These are phyloP conservation scores for Cremastobaeus sp. DNA, from an alignment of 2,888 invertebrate species.

Conservation along the genomic window DNA sequence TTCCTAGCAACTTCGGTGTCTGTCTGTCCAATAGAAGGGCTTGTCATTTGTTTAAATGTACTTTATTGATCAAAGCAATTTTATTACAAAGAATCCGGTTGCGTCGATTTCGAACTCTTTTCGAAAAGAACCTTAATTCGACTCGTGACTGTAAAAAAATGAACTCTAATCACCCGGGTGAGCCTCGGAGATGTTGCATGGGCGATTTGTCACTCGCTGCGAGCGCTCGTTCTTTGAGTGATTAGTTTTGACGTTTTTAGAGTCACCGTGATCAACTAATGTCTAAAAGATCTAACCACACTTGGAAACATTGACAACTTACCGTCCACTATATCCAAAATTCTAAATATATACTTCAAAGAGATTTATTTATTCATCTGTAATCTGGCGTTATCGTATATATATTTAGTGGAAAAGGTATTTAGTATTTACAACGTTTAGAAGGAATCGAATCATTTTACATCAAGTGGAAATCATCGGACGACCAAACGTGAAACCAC, in stretches of 20 bases:
- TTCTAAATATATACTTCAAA: conserved; percentile 35
- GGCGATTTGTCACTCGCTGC: not conserved
- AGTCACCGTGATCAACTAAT: conserved; percentile 43
- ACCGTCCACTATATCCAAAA: conserved; percentile 50
- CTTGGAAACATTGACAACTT: conserved; percentile 58
- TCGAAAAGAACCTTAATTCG: too few relatives aligned
- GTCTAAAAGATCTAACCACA: conserved; percentile 45
- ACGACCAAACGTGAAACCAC: not conserved
- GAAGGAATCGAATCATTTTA: not conserved
- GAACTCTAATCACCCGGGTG: conserved; percentile 36
- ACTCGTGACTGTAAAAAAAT: too few relatives aligned
- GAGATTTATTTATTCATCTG: conserved; percentile 34
- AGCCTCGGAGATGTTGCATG: not conserved
- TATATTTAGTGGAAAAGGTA: not conserved
- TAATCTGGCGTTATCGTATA: conserved; percentile 17
- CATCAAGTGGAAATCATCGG: not conserved
- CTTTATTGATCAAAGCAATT: conserved; percentile 54
- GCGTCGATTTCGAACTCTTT: too few relatives aligned
- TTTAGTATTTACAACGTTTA: not conserved
- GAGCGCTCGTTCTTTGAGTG: conserved; percentile 23
- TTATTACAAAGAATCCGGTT: conserved; percentile 56
- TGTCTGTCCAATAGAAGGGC: not conserved
- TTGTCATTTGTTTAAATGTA: conserved; percentile 30
- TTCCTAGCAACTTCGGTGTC: not conserved
- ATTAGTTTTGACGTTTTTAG: conserved; percentile 48